phyloP scores from a whole-genome alignment of 1,140 invertebrate species.

The Drosophila auraria region DNA sequence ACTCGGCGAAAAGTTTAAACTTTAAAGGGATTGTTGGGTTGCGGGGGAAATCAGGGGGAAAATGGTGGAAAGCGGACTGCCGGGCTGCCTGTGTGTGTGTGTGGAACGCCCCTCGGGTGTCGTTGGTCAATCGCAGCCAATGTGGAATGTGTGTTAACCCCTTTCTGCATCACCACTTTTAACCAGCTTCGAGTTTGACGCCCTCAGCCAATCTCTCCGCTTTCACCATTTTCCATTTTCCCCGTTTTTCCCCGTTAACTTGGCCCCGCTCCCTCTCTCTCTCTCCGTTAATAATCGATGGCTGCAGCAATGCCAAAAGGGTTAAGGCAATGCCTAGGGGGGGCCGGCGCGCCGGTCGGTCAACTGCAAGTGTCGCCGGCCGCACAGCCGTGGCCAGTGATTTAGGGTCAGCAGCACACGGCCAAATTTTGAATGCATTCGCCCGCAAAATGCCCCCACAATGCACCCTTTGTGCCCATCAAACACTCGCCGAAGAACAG shows the following conservation, averaged over 20 bases:
- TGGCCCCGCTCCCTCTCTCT: not conserved
- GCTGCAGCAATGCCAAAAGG: slow-evolving; percentile 50
- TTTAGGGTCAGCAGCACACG: slow-evolving; percentile 72
- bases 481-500: slow-evolving; percentile 4
- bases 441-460: slow-evolving; percentile 55
- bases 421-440: slow-evolving; percentile 59
- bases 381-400: slow-evolving; percentile 61
- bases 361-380: slow-evolving; percentile 32
- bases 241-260: not conserved
- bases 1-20: slow-evolving; percentile 27
- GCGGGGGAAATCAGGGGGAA: not conserved
- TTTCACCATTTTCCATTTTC: not conserved
- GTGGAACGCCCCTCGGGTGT: slow-evolving; percentile 39
- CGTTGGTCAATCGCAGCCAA: slow-evolving; percentile 47
- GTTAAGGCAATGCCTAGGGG: slow-evolving; percentile 1
- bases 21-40: slow-evolving; percentile 26
- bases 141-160: slow-evolving; percentile 32
- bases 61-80: not conserved
- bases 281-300: slow-evolving; percentile 70
- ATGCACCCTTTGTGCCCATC: slow-evolving; percentile 11
- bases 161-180: slow-evolving; percentile 13
- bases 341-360: not conserved
- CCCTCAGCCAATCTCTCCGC: slow-evolving; percentile 10
- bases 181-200: slow-evolving; percentile 19
- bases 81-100: too few relatives aligned